Evolutionary conservation across 1,140 invertebrate genomes (phyloP), one percentile per base, ranked within the genome.

Genomic region (Procambarus clarkii): DNA sequence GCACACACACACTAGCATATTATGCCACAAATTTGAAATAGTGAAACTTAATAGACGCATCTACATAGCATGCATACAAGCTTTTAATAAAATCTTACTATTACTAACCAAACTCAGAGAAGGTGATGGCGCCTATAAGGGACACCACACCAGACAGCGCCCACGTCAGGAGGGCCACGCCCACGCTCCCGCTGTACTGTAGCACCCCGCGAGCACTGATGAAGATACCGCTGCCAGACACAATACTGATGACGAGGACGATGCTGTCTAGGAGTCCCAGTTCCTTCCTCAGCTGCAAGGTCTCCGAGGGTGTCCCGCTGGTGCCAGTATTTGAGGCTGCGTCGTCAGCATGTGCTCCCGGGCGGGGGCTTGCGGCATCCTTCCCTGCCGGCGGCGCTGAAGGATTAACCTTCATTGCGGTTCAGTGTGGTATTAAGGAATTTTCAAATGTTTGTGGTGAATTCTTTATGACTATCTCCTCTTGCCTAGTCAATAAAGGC

Each of bases 141-240:
- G 64, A 85, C 5, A 85, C 69, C 15, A 71, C 3, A 34, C 83
- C 83, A 44, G 64, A 74, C 2, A 85, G 44, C 24, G 4, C 83
- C 83, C 83, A 85, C 9, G 76, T 69, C 15, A 85, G 2, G 34
- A 85, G 83, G 34, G 83, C n/a, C 64, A 85, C 5, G n/a, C 45
- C 83, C 45, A 85, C 83, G 13, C 83, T 85, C 69, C 83, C 83
- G 45, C 83, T 85, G 83, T 85, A 85, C 83, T 74, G 13, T 9
- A 85, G 45, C 18, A 85, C 69, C 2, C 83, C 83, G 18, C 45
- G 64, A 18, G 83, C 8, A 46, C 83, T 85, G 83, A 85, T 85
- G 83, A 85, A 85, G 83, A 85, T 85, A 34, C 44, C 83, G 0
- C 69, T 76, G 21, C 83, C 83, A 21, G 69, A 74, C 58, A 74